Evolutionary conservation across 2,113 vertebrate genomes (phyloP), one percentile per base, ranked within the genome.

Genomic region (Edolisoma coerulescens): DNA sequence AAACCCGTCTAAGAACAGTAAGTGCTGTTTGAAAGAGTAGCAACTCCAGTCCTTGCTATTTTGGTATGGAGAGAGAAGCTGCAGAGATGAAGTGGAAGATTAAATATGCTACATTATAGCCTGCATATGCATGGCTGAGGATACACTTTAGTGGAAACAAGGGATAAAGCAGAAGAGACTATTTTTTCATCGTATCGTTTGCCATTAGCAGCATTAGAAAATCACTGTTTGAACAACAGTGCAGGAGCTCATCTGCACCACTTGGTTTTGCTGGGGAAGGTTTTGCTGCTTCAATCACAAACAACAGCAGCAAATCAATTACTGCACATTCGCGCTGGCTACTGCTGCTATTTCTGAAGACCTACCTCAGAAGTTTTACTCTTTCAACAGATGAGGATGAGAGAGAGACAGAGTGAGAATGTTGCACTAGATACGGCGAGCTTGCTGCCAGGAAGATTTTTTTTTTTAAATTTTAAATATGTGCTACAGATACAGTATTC

Each of bases 231-330:
- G 85, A 94, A 74, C 85, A 82, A 75, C 90, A 83, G 81, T 6
- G 57, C 45, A 65, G 80, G 23, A 90, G 82, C 93, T 91, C 19
- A 5, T 56, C 78, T 50, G 89, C 90, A 83, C 84, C 17, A 44
- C 93, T 97, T 61, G 79, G 94, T 60, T 96, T 87, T 93, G 63
- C 96, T 90, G 59, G 80, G 95, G 84, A 97, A 90, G 91, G 93
- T 97, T 97, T 96, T 77, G 84, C 87, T 53, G 90, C 90, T 87
- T 81, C 71, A 70, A 14, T 60, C 79, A 82, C 91, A 94, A 98
- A 95, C 95, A 97, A 1, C 84, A 97, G 90, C 89, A 77, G 82
- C 97, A 96, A 98, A 97, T 96, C 97, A 95, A 97, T 93, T 95
- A 87, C 96, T 79, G 94, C 68, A 75, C 96, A 80, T 96, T 97